Evolutionary conservation across 2,113 vertebrate species (phyloP).

Genomic region (Pristiophorus japonicus): DNA sequence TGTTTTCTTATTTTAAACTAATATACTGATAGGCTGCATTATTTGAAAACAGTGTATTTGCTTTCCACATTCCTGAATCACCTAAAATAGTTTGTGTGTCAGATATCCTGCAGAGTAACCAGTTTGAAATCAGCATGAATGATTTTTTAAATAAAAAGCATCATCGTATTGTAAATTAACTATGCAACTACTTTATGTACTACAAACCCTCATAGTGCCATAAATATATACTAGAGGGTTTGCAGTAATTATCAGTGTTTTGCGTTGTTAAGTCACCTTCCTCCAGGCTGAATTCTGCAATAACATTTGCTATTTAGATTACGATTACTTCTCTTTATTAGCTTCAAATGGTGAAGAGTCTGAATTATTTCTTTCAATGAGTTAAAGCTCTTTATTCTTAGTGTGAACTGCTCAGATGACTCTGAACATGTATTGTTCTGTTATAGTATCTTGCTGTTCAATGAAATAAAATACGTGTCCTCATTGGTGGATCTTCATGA

Average conservation of each 20-base stretch:
- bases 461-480: constrained; percentile 80
- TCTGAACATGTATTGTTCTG: neutral
- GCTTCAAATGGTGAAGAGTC: neutral
- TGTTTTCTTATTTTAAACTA: neutral
- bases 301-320: neutral
- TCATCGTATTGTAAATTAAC: neutral
- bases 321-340: neutral
- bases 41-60: neutral
- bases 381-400: neutral
- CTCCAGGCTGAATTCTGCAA: neutral
- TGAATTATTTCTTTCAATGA: neutral
- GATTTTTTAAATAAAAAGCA: neutral
- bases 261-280: neutral
- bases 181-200: neutral
- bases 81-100: neutral
- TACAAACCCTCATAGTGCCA: neutral
- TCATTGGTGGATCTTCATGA: constrained; percentile 66
- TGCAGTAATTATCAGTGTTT: neutral
- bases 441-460: constrained; percentile 76
- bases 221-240: neutral
- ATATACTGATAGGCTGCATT: neutral
- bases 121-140: neutral
- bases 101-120: neutral
- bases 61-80: neutral
- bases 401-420: neutral